Evolutionary conservation across 2,797 vertebrate species (phyloP), one percentile per base, ranked within the genome.

Genomic region (Picus viridis): DNA sequence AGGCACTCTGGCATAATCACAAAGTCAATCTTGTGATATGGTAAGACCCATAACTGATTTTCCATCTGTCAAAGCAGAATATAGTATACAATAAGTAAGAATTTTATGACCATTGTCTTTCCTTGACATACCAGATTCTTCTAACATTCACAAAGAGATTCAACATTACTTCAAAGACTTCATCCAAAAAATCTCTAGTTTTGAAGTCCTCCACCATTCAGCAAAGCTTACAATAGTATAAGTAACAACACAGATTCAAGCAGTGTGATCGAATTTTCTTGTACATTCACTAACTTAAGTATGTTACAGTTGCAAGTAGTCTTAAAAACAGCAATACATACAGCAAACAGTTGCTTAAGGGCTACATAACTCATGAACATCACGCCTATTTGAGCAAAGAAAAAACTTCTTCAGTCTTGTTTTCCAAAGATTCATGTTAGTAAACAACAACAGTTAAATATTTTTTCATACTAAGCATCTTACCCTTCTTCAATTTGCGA

Each of bases 401-500:
- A 82, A 79, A 3, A 9, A 63, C 74, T 75, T 72, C 74, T 75
- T 70, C 53, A 71, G 24, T 82, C 51, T 47, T 68, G 10, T 27
- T 91, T 78, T 86, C 68, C 18, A 56, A 90, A 94, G 49, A 92
- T 20, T 91, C 69, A 72, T 30, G 26, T 11, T 72, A 81, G 32
- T 11, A 83, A 75, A 70, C 36, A 18, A 83, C 30, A 86, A 84
- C 39, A 47, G n/a, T 63, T 86, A 89, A 96, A 51, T 82, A 58
- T 73, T 70, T 94, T 74, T 93, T 73, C 47, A 84, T 80, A 88
- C 77, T 47, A 96, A 71, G 64, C 59, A 87, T 96, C 98, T 98
- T 98, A 99, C 99, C 99, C 98, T 99, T 99, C 94, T 98, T 99
- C 96, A 99, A 98, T 97, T 99, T 99, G 97, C 99, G 99, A 95